Percentiles rank a stretch among this genome's conserved stretches.
These are phyloP conservation scores for Leucopsar rothschildi DNA, from an alignment of 2,113 vertebrate genomes.

Conservation along the genomic window DNA sequence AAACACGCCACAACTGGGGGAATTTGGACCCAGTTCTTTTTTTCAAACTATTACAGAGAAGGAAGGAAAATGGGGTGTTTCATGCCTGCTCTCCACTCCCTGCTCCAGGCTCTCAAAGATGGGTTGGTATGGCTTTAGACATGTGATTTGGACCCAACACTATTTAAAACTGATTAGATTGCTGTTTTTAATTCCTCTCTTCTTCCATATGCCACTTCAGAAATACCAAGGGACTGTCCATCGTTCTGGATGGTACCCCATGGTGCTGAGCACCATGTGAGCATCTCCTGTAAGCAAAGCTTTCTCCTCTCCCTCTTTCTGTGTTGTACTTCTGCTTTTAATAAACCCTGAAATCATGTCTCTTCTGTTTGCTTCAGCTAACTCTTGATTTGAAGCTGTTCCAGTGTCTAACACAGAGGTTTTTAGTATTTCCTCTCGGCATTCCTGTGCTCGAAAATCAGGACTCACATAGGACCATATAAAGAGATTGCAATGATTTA, in stretches of 20 bases:
- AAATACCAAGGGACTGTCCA: not conserved
- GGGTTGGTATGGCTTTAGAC: not conserved
- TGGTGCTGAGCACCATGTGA: not conserved
- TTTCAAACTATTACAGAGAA: not conserved
- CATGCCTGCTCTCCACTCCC: not conserved
- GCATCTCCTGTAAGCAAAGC: not conserved
- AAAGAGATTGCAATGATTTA: not conserved
- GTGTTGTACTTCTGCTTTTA: not conserved
- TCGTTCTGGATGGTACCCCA: accelerated
- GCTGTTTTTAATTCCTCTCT: not conserved
- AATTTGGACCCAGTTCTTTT: not conserved
- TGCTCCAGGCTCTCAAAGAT: not conserved
- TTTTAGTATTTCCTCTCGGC: not conserved
- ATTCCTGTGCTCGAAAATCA: conserved; percentile 34
- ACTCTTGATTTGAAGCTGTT: not conserved
- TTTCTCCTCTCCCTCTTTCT: not conserved
- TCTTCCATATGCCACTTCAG: not conserved
- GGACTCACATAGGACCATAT: not conserved
- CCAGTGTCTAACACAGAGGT: not conserved
- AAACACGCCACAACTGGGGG: accelerated
- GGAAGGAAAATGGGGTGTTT: not conserved
- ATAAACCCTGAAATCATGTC: not conserved
- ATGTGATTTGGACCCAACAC: not conserved
- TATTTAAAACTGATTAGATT: not conserved
- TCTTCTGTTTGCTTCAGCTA: conserved; percentile 16